A percentile compares a stretch with the other conserved stretches of the same genome.
phyloP scores from a whole-genome alignment of 2,113 vertebrate species.

The Paradoxurus hermaphroditus region DNA sequence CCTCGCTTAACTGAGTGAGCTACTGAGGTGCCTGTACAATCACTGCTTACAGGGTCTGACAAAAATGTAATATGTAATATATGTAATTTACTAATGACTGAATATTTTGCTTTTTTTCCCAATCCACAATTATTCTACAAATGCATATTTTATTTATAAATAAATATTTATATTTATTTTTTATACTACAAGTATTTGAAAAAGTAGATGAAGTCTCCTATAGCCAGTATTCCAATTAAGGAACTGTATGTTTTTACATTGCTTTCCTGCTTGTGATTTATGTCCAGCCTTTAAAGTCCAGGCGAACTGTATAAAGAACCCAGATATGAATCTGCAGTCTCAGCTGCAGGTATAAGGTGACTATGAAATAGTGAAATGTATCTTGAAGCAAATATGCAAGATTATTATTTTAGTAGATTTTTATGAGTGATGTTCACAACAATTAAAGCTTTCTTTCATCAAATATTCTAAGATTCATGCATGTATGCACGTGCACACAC shows the following conservation, averaged over 20 bases:
- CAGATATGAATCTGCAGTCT: slow-evolving; percentile 10
- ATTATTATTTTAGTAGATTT: neutral
- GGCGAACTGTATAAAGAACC: neutral
- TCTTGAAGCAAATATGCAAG: neutral
- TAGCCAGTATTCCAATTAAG: neutral
- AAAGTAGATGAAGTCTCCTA: neutral
- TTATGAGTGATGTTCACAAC: neutral
- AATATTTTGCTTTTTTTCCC: neutral
- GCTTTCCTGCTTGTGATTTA: neutral
- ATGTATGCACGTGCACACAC: neutral
- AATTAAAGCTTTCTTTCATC: neutral
- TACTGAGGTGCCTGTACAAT: neutral
- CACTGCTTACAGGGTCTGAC: neutral
- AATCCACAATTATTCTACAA: neutral
- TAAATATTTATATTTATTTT: neutral
- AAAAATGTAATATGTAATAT: neutral
- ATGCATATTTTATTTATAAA: too few species aligned
- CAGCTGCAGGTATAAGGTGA: neutral
- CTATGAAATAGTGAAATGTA: neutral
- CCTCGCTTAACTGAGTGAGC: too few species aligned
- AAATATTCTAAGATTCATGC: neutral
- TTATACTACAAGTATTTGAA: too few species aligned
- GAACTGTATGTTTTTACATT: neutral
- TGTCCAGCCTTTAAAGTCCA: neutral
- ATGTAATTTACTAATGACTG: neutral